A percentile compares a stretch with the other conserved stretches of the same genome.
Conservation (phyloP, 2,888 invertebrate species). For the Tiliacea aurago region DNA sequence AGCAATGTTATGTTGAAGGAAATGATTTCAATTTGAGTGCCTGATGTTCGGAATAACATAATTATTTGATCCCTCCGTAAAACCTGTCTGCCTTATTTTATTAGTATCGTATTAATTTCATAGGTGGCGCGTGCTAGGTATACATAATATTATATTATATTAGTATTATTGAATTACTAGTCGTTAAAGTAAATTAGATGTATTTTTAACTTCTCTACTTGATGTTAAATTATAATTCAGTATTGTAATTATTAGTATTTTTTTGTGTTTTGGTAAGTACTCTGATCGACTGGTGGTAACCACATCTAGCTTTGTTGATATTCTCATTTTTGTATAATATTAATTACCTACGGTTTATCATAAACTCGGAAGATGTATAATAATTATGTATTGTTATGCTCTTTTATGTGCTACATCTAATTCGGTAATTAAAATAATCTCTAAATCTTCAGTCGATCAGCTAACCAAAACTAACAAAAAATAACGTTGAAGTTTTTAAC, state of each 20-base stretch:
- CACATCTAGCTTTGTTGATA: not conserved
- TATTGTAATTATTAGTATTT: conserved; percentile 69
- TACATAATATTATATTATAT: conserved; percentile 72
- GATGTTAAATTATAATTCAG: conserved; percentile 76
- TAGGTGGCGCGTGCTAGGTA: conserved; percentile 78
- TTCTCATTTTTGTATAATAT: not conserved
- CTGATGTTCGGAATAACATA: conserved; percentile 79
- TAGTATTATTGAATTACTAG: conserved; percentile 76
- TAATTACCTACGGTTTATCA: not conserved
- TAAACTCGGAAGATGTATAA: not conserved
- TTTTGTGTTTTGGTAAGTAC: conserved; percentile 51
- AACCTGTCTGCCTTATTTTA: conserved; percentile 89
- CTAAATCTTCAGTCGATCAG: conserved; percentile 45
- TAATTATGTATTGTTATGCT: not conserved
- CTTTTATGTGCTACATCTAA: not conserved
- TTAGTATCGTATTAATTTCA: conserved; percentile 81
- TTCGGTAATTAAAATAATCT: not conserved
- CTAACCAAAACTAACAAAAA: conserved; percentile 31
- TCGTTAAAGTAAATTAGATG: conserved; percentile 71
- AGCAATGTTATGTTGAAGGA: conserved; percentile 64
- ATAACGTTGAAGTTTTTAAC: conserved; percentile 52
- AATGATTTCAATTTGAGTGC: conserved; percentile 88
- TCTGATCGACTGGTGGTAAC: conserved; percentile 59
- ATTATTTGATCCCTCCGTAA: conserved; percentile 88
- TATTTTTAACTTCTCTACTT: conserved; percentile 78